Evolutionary conservation across 1,140 invertebrate species (phyloP), one percentile per base, ranked within the genome.

Genomic region (Mactra quadrangularis): DNA sequence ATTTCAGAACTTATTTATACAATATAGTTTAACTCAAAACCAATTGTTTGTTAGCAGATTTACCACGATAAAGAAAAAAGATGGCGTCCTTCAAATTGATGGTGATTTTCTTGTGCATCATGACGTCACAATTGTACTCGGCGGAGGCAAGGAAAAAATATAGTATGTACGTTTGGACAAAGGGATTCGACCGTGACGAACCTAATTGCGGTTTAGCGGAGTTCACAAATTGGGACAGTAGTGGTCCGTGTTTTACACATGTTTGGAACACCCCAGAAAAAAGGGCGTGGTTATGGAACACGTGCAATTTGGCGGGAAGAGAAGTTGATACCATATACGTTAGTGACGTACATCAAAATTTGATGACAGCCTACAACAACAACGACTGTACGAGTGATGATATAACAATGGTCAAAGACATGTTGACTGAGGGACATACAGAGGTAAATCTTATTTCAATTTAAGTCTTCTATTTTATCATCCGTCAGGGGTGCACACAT

Each of bases 151-250:
- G 83, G 7, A 66, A 75, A 53, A 45, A 76, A 1, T 87, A 87
- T 64, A 75, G 81, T 15, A 87, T 87, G 82, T 87, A 87, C 50
- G 86, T 87, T 1, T 87, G 84, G 86, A 82, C 75, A 3, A 38
- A 47, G n/a, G 86, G 84, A 19, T 86, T 85, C 59, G 86, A 87
- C 38, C 19, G 13, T 17, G 59, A 53, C 19, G 60, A 84, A 9
- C 55, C 81, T 33, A 77, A 77, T 19, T 87, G 86, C 78, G 77
- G 70, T 27, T 22, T 62, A 33, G 55, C 25, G 3, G 64, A 81
- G 6, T 87, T 87, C 50, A 15, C 84, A 2, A 53, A 75, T 11
- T 84, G 79, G 81, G 50, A 86, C 25, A 64, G 11, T n/a, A 68
- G 78, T 33, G 53, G 64, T 3, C 52, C 38, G 2, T 88, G 87